These are phyloP conservation scores for Poecile montanus DNA, from an alignment of 2,797 vertebrate genomes.

Conservation along the genomic window DNA sequence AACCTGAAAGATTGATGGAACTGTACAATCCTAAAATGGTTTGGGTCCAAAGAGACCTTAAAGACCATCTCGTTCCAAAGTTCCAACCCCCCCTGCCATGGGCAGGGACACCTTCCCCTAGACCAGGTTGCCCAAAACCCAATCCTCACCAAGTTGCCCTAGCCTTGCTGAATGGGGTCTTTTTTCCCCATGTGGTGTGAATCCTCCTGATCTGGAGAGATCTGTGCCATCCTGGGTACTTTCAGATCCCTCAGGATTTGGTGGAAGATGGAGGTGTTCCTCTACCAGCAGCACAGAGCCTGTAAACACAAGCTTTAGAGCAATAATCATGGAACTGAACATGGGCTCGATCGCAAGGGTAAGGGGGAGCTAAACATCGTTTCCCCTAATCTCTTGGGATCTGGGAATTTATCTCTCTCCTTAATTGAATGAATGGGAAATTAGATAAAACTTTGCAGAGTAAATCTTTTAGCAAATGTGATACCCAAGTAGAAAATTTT, in stretches of 20 bases:
- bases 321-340: not conserved
- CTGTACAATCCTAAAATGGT: not conserved
- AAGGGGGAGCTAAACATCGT: conserved; percentile 54
- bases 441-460: conserved; percentile 77
- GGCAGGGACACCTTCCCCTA: not conserved
- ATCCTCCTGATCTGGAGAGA: not conserved
- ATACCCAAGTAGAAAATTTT: conserved; percentile 68
- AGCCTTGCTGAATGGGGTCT: not conserved
- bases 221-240: not conserved
- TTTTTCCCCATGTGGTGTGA: not conserved
- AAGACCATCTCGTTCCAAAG: not conserved
- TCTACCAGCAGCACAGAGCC: not conserved
- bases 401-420: conserved; percentile 68
- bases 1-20: not conserved
- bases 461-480: conserved; percentile 75
- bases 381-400: conserved; percentile 59
- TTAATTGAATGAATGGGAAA: conserved; percentile 77
- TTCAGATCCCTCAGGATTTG: not conserved
- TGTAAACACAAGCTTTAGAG: not conserved
- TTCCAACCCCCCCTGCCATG: not conserved
- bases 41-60: not conserved
- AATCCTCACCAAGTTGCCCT: not conserved
- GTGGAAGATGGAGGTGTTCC: not conserved
- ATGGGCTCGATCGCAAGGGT: not conserved
- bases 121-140: not conserved